phyloP scores from a whole-genome alignment of 2,113 vertebrate species.

The Nansenia antarctica region DNA sequence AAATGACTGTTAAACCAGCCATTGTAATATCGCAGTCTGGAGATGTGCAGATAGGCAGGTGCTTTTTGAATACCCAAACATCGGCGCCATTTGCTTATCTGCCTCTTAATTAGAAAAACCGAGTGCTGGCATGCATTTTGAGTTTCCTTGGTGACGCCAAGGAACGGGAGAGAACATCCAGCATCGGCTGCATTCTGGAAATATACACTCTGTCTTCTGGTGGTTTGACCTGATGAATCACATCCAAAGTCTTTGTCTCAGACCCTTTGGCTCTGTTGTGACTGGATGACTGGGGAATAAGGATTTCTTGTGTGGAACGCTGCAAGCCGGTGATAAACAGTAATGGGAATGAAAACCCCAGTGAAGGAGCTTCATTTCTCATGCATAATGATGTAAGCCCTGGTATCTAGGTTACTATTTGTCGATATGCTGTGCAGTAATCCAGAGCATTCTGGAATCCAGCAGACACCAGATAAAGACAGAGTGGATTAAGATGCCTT shows the following conservation, averaged over 20 bases:
- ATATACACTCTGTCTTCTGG: constrained; percentile 10
- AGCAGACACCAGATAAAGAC: neutral
- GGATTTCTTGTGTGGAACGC: constrained; percentile 57
- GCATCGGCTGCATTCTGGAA: neutral
- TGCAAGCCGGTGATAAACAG: constrained; percentile 63
- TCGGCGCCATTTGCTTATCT: constrained; percentile 10
- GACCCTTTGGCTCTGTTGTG: constrained; percentile 55
- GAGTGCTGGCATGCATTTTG: no score
- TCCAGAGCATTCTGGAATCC: constrained; percentile 22
- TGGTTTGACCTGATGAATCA: constrained; percentile 41
- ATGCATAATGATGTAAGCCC: constrained; percentile 52
- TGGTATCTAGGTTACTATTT: constrained; percentile 41
- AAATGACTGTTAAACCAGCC: constrained; percentile 62
- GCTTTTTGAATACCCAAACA: constrained; percentile 43
- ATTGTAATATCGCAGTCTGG: constrained; percentile 57
- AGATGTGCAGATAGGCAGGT: constrained; percentile 63
- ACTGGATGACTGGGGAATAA: constrained; percentile 45
- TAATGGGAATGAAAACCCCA: constrained; percentile 40
- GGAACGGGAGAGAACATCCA: neutral
- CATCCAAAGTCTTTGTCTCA: neutral
- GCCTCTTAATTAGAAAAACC: constrained; percentile 32
- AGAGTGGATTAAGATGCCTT: constrained; percentile 5
- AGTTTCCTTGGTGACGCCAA: neutral
- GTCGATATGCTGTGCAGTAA: constrained; percentile 21
- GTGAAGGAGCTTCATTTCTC: constrained; percentile 48